Percentiles rank a stretch among this genome's conserved stretches.
phyloP scores from a whole-genome alignment of 2,113 vertebrate genomes.

The Clupea harengus region DNA sequence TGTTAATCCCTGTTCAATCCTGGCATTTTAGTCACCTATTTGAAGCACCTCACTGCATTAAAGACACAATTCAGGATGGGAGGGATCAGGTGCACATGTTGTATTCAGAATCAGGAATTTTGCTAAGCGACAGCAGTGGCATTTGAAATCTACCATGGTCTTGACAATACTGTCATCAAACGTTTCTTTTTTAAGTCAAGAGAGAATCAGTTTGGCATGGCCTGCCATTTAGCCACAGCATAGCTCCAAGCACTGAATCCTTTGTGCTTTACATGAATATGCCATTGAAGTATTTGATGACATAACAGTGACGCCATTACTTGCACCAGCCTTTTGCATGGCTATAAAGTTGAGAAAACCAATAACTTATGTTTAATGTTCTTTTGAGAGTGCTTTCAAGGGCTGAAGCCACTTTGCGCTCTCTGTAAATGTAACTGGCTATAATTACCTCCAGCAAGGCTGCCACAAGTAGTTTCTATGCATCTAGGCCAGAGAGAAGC shows the following conservation, averaged over 20 bases:
- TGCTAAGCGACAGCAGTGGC: background rate
- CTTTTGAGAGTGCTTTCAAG: background rate
- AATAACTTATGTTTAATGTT: background rate
- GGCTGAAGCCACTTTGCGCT: background rate
- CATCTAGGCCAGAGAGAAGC: background rate
- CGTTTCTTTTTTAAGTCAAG: background rate
- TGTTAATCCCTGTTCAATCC: constrained; percentile 10
- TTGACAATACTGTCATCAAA: background rate
- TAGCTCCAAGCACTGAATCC: background rate
- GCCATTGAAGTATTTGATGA: background rate
- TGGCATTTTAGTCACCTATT: background rate
- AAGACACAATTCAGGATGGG: background rate
- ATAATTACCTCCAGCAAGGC: background rate
- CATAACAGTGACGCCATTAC: background rate
- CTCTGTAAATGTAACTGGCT: background rate
- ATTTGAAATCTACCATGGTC: background rate
- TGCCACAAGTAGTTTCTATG: background rate
- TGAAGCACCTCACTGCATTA: background rate
- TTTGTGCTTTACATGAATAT: background rate
- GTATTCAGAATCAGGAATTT: background rate
- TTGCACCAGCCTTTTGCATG: background rate
- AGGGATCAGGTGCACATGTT: background rate
- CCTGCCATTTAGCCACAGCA: background rate
- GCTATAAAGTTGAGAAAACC: background rate
- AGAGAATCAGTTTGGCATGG: background rate